Percentiles rank a stretch among this genome's conserved stretches.
Evolutionary conservation across 2,888 invertebrate genomes (phyloP).

Genomic region (Coremacera marginata): DNA sequence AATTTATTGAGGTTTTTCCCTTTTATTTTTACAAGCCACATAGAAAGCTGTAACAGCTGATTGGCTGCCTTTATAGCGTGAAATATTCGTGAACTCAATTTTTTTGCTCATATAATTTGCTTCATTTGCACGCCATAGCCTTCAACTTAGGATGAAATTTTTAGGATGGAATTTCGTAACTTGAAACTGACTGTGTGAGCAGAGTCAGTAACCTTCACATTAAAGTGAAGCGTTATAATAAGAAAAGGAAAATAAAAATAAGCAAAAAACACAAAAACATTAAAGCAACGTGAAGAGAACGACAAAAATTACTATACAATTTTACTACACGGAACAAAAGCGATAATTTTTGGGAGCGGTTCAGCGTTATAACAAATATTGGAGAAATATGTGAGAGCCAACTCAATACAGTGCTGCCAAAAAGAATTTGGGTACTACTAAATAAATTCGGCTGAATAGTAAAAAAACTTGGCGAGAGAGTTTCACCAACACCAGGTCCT

Average conservation of each 20-base stretch:
- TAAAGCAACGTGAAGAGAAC: neutral
- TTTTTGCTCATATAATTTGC: neutral
- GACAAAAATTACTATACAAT: slow-evolving; percentile 4
- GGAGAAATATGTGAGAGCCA: slow-evolving; percentile 8
- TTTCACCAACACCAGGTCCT: neutral
- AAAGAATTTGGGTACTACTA: neutral
- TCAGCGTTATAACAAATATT: slow-evolving; percentile 38
- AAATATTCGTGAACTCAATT: neutral
- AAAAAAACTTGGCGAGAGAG: neutral
- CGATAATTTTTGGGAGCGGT: slow-evolving; percentile 44
- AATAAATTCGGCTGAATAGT: neutral
- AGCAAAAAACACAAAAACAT: neutral
- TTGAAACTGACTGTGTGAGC: slow-evolving; percentile 14
- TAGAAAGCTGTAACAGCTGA: neutral
- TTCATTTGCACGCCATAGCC: neutral
- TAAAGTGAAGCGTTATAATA: slow-evolving; percentile 19
- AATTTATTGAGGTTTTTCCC: no score
- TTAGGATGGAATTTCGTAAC: no score
- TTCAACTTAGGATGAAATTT: slow-evolving; percentile 12
- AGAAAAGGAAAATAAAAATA: slow-evolving; percentile 15
- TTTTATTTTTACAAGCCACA: neutral
- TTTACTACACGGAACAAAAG: slow-evolving; percentile 20
- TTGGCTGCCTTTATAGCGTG: neutral
- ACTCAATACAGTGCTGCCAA: neutral
- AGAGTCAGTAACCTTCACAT: slow-evolving; percentile 55